Conservation (phyloP, 2,113 vertebrate genomes). For the Sylvilagus bachmani region DNA sequence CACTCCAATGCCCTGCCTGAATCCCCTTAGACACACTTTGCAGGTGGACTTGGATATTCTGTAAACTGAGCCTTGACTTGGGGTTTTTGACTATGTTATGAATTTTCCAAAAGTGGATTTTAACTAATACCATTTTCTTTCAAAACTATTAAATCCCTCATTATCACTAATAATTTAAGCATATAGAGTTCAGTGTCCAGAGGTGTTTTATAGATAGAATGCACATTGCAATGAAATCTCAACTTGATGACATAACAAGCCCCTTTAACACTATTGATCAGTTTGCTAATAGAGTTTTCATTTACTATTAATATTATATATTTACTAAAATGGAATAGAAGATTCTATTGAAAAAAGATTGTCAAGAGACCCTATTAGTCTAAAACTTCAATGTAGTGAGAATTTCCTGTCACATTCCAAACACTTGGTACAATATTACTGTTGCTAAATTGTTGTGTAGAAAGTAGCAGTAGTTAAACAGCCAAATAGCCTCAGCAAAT, state of each 20-base stretch:
- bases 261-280: background rate
- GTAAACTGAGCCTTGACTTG: background rate
- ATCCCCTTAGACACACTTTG: background rate
- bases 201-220: background rate
- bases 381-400: background rate
- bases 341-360: background rate
- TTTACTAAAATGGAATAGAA: background rate
- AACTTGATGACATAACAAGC: background rate
- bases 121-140: slow-evolving; percentile 17
- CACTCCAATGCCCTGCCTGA: background rate
- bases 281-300: slow-evolving; percentile 6
- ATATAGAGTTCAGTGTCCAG: background rate
- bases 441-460: slow-evolving; percentile 9
- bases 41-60: background rate
- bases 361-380: background rate
- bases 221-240: background rate
- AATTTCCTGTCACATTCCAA: background rate
- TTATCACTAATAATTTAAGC: accelerated
- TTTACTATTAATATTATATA: background rate
- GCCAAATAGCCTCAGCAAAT: background rate
- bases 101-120: slow-evolving; percentile 47
- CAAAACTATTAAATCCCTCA: slow-evolving; percentile 45
- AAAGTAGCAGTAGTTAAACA: background rate
- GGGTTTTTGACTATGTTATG: background rate
- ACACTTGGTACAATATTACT: background rate